phyloP scores from a whole-genome alignment of 2,888 invertebrate genomes.

The Cantharis nigra region DNA sequence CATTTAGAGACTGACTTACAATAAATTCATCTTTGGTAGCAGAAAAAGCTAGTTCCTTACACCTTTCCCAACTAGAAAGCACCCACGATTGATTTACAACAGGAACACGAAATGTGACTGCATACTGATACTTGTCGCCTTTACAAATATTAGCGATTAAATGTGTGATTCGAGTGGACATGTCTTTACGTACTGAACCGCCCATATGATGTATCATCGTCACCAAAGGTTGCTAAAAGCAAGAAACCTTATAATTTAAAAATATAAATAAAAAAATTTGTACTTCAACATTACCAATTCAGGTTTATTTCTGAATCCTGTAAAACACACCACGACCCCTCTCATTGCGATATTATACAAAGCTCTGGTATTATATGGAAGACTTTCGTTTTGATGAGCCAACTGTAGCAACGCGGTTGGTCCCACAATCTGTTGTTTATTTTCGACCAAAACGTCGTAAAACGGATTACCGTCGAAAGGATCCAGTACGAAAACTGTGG shows the following conservation, averaged over 20 bases:
- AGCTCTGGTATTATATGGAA: constrained; percentile 78
- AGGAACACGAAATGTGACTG: constrained; percentile 85
- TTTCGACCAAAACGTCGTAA: constrained; percentile 70
- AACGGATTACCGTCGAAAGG: constrained; percentile 71
- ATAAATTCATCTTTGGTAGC: constrained; percentile 73
- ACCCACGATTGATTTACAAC: constrained; percentile 91
- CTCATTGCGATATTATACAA: constrained; percentile 88
- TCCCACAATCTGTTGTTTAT: constrained; percentile 75
- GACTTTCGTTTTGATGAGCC: constrained; percentile 69
- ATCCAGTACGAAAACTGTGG: constrained; percentile 73
- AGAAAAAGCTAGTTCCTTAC: constrained; percentile 69
- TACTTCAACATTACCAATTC: constrained; percentile 72
- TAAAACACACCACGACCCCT: constrained; percentile 88
- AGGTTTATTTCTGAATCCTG: constrained; percentile 87
- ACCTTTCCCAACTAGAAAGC: constrained; percentile 81
- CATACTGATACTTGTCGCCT: constrained; percentile 94
- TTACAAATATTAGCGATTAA: constrained; percentile 87
- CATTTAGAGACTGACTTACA: constrained; percentile 56
- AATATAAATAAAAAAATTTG: constrained; percentile 29
- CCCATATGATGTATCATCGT: constrained; percentile 95
- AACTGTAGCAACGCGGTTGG: constrained; percentile 80
- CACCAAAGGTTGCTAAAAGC: constrained; percentile 78
- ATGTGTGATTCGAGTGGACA: constrained; percentile 88
- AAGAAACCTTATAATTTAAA: constrained; percentile 8
- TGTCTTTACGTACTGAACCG: constrained; percentile 91